A percentile compares a stretch with the other conserved stretches of the same genome.
phyloP scores from a whole-genome alignment of 2,797 vertebrate species.

The Cyprinella venusta region DNA sequence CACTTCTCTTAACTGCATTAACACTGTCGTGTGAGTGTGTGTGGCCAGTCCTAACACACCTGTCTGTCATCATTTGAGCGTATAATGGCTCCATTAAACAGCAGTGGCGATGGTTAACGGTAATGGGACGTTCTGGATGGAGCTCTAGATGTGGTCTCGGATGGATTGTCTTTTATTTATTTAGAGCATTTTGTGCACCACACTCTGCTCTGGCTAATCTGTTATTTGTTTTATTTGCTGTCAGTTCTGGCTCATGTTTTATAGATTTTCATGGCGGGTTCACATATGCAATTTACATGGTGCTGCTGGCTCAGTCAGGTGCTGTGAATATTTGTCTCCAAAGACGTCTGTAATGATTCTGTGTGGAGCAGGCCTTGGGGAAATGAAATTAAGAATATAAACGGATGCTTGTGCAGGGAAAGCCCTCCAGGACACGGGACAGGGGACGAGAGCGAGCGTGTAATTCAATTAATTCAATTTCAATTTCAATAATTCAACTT shows the following conservation, averaged over 20 bases:
- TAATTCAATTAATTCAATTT: too few relatives aligned
- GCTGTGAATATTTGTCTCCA: neutral
- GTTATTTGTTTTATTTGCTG: slow-evolving; percentile 4
- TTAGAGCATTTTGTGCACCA: neutral
- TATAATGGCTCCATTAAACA: slow-evolving; percentile 78
- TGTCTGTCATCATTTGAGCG: slow-evolving; percentile 75
- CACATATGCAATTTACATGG: neutral
- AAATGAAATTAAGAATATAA: slow-evolving; percentile 9
- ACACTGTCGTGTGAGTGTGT: neutral
- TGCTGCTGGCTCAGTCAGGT: neutral
- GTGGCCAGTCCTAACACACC: slow-evolving; percentile 56
- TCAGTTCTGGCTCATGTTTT: neutral
- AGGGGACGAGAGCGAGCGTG: neutral
- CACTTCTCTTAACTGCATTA: neutral
- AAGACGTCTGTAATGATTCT: slow-evolving; percentile 14
- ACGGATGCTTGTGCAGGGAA: neutral
- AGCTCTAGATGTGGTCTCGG: slow-evolving; percentile 6
- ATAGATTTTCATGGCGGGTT: neutral
- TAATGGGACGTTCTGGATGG: slow-evolving; percentile 14
- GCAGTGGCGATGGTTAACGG: slow-evolving; percentile 64
- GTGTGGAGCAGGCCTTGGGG: neutral
- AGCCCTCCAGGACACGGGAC: neutral
- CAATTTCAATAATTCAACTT: too few relatives aligned
- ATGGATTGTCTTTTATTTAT: slow-evolving; percentile 15
- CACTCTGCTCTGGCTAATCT: neutral